Percentiles rank a stretch among this genome's conserved stretches.
phyloP scores from a whole-genome alignment of 2,888 invertebrate genomes.

The Dinocampus coccinellae region DNA sequence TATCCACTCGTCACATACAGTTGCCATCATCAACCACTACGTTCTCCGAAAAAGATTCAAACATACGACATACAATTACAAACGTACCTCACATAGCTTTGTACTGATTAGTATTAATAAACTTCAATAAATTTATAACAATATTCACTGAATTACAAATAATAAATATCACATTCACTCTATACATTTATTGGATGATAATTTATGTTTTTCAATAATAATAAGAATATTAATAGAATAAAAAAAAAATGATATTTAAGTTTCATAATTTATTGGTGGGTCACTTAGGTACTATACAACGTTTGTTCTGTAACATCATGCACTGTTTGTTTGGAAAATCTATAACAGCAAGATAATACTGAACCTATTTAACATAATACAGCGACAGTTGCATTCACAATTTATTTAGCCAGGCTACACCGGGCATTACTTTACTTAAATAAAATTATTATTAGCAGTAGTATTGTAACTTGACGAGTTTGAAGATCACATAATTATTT shows the following conservation, averaged over 20 bases:
- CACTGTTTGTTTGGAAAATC: constrained; percentile 27
- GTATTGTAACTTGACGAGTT: constrained; percentile 19
- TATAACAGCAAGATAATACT: constrained; percentile 43
- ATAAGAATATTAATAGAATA: neutral
- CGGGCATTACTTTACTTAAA: neutral
- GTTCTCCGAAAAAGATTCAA: too few species aligned
- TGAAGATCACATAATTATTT: constrained; percentile 39
- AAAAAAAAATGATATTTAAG: neutral
- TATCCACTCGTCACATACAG: too few species aligned
- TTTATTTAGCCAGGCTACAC: too few species aligned
- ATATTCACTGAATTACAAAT: too few species aligned
- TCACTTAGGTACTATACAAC: constrained; percentile 44
- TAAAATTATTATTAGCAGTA: constrained; percentile 23
- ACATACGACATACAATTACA: too few species aligned
- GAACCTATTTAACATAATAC: constrained; percentile 40
- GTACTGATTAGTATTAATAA: too few species aligned
- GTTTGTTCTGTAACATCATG: constrained; percentile 31
- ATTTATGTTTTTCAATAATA: too few species aligned
- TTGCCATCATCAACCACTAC: too few species aligned
- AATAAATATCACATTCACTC: too few species aligned
- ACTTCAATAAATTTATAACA: too few species aligned
- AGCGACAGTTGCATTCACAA: constrained; percentile 27
- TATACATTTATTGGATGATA: too few species aligned
- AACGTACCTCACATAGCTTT: too few species aligned
- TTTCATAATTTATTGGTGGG: constrained; percentile 41